A percentile compares a stretch with the other conserved stretches of the same genome.
These are phyloP conservation scores for Glareola pratincola DNA, from an alignment of 2,113 vertebrate species.

Conservation along the genomic window DNA sequence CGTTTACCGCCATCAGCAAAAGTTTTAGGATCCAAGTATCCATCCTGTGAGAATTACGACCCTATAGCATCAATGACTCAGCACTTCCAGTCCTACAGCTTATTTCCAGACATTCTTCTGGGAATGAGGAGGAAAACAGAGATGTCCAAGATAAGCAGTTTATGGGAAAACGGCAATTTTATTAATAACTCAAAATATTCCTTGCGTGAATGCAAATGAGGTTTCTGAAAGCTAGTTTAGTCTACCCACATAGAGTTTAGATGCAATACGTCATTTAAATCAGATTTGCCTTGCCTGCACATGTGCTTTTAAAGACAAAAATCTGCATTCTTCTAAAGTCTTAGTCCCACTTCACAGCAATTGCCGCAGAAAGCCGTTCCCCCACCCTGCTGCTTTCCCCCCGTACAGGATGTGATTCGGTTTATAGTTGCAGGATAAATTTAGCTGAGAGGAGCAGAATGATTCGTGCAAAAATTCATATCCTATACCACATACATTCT, in stretches of 20 bases:
- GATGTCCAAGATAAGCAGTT: neutral
- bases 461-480: neutral
- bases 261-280: neutral
- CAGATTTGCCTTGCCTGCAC: neutral
- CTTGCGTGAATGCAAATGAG: neutral
- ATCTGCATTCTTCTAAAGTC: neutral
- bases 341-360: neutral
- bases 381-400: neutral
- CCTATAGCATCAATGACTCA: neutral
- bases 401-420: neutral
- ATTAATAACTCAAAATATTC: neutral
- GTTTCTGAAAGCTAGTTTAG: neutral
- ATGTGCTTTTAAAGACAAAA: neutral
- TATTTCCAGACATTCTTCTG: neutral
- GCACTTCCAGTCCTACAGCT: neutral
- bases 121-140: neutral
- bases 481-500: neutral
- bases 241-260: neutral
- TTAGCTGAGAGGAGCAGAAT: neutral
- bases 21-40: neutral
- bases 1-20: neutral
- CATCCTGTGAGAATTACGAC: neutral
- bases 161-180: neutral
- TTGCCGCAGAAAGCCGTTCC: neutral
- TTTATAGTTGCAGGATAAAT: neutral